Evolutionary conservation across 2,797 vertebrate genomes (phyloP), one percentile per base, ranked within the genome.

Genomic region (Rhinatrema bivittatum): DNA sequence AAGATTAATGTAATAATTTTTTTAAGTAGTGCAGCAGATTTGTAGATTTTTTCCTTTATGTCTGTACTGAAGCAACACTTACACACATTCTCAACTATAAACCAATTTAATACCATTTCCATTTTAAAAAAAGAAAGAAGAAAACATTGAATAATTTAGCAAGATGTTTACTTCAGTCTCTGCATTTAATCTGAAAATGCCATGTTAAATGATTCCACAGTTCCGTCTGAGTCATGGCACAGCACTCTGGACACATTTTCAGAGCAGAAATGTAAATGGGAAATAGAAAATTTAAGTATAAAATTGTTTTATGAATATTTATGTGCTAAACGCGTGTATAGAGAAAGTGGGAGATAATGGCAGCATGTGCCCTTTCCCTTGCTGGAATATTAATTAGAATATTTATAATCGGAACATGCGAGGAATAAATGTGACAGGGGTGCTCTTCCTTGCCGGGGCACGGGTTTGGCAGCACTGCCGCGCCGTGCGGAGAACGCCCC

Each of bases 371-470:
- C 33, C 33, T 48, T 41, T 48, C 41, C 46, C 41, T 38, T 4
- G 42, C 36, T 20, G 53, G 43, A 53, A 66, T 54, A 44, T 53
- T 53, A 39, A 63, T 15, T 20, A 48, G 60, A 10, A 47, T 62
- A 62, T 64, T 61, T 52, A 46, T 32, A 32, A 51, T 15, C 39
- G 49, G 15, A 20, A 29, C 29, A 6, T 7, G 60, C 51, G 18
- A 5, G 32, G 25, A 29, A 36, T 1, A 53, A 57, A 26, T 41
- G 39, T 25, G 34, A 29, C 33, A 24, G 38, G 46, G 42, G 16
- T 27, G 39, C 42, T 34, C 32, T 26, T 45, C 33, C 45, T 46
- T 7, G 11, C 9, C 16, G 36, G 41, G 27, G 36, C 21, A 4
- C 32, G 46, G 32, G 28, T 42, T 42, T 49, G 39, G 39, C 39